Percentiles rank a stretch among this genome's conserved stretches.
These are phyloP conservation scores for Proterorhinus semilunaris DNA, from an alignment of 2,113 vertebrate species.

Conservation along the genomic window DNA sequence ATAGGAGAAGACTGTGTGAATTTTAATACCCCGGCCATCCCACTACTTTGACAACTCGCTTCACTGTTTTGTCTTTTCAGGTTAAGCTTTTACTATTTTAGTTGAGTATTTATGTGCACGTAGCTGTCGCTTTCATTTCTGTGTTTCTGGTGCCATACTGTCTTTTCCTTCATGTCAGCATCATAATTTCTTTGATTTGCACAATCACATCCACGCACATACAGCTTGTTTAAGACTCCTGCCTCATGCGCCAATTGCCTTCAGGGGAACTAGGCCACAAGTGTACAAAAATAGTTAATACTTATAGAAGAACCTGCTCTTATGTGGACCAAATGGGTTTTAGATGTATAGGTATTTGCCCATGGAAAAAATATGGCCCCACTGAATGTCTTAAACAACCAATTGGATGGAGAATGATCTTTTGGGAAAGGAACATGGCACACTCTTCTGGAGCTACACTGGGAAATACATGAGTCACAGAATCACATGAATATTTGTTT, in stretches of 20 bases:
- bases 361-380: neutral
- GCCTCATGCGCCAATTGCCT: conserved; percentile 28
- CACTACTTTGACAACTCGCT: neutral
- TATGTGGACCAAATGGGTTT: conserved; percentile 66
- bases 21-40: conserved; percentile 39
- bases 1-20: conserved; percentile 19
- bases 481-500: neutral
- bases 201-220: conserved; percentile 25
- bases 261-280: conserved; percentile 25
- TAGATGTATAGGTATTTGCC: conserved; percentile 15
- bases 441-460: conserved; percentile 24
- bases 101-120: conserved; percentile 53
- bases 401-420: conserved; percentile 5
- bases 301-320: conserved; percentile 40
- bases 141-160: conserved; percentile 61
- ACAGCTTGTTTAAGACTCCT: conserved; percentile 30
- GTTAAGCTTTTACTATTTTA: conserved; percentile 53
- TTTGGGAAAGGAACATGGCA: conserved; percentile 17
- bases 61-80: conserved; percentile 23
- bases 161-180: conserved; percentile 24
- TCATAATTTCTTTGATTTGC: conserved; percentile 15
- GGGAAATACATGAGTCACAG: conserved; percentile 3
- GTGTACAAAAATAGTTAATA: conserved; percentile 7
- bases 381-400: conserved; percentile 13
- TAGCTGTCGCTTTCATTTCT: conserved; percentile 37